Evolutionary conservation across 2,888 invertebrate genomes (phyloP).

Genomic region (Chloroclystis v-ata): DNA sequence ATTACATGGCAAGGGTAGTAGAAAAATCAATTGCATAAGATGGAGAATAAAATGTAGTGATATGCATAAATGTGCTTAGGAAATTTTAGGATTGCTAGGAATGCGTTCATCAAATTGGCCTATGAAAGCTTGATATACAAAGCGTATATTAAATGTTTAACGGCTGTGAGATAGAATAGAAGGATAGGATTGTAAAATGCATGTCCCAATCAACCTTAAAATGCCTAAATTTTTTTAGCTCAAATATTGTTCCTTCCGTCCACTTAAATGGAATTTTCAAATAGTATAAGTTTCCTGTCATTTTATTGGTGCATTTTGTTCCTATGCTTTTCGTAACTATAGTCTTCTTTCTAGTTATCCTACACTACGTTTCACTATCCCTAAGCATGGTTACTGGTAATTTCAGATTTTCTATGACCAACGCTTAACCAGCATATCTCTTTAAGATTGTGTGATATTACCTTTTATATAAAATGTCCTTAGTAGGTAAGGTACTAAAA

Average conservation of each 20-base stretch:
- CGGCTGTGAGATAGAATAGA: conserved; percentile 48
- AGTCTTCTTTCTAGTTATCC: conserved; percentile 20
- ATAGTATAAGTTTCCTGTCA: conserved; percentile 59
- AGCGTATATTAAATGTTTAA: conserved; percentile 39
- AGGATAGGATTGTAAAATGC: conserved; percentile 37
- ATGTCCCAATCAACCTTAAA: conserved; percentile 35
- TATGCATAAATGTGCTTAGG: too few species aligned
- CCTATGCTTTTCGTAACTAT: conserved; percentile 23
- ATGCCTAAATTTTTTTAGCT: conserved; percentile 51
- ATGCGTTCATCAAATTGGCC: conserved; percentile 29
- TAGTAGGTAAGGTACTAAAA: conserved; percentile 59
- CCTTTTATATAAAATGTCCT: conserved; percentile 69
- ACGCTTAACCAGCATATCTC: conserved; percentile 76
- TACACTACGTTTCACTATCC: conserved; percentile 33
- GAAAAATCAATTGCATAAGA: conserved; percentile 6
- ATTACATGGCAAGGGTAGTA: neutral
- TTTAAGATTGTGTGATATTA: conserved; percentile 76
- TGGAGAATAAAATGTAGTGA: neutral
- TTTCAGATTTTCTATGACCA: conserved; percentile 66
- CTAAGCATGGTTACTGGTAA: conserved; percentile 35
- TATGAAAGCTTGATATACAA: conserved; percentile 35
- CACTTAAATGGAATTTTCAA: conserved; percentile 60
- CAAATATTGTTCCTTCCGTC: conserved; percentile 73
- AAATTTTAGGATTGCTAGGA: conserved; percentile 1
- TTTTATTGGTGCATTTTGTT: conserved; percentile 45